phyloP scores from a whole-genome alignment of 2,888 invertebrate genomes.

The Idaea biselata region DNA sequence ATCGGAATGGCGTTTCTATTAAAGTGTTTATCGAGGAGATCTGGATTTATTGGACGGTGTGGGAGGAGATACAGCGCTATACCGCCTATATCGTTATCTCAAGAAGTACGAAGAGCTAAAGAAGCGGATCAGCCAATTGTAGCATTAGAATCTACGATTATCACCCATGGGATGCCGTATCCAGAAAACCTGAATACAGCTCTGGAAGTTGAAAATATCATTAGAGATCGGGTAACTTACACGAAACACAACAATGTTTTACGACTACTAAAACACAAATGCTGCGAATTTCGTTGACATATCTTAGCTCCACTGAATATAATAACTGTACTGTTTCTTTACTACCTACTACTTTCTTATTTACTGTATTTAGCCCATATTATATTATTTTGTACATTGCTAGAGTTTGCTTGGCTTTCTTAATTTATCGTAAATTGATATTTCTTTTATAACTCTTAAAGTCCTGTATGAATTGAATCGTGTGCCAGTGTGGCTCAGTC shows the following conservation, averaged over 20 bases:
- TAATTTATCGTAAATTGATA: too few relatives aligned
- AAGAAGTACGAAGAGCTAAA: slow-evolving; percentile 85
- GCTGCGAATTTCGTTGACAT: slow-evolving; percentile 23
- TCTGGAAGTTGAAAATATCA: slow-evolving; percentile 87
- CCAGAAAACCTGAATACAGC: slow-evolving; percentile 95
- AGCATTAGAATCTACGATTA: slow-evolving; percentile 97
- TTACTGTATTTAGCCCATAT: neutral
- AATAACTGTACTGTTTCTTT: slow-evolving; percentile 2
- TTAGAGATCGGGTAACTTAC: slow-evolving; percentile 83
- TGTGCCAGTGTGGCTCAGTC: too few relatives aligned
- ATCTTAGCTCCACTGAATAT: slow-evolving; percentile 23
- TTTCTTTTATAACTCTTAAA: too few relatives aligned
- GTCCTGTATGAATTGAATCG: too few relatives aligned
- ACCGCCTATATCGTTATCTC: slow-evolving; percentile 65
- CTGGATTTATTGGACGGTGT: slow-evolving; percentile 34
- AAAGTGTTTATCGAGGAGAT: slow-evolving; percentile 39
- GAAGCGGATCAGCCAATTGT: slow-evolving; percentile 86
- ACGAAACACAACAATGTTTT: neutral
- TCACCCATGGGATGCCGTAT: slow-evolving; percentile 98
- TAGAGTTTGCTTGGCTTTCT: too few relatives aligned
- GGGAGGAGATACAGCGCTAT: slow-evolving; percentile 41
- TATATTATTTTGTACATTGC: neutral
- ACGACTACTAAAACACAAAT: slow-evolving; percentile 4
- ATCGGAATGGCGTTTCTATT: slow-evolving; percentile 54
- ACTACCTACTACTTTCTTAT: neutral